These are phyloP conservation scores for Aromia moschata DNA, from an alignment of 2,888 invertebrate genomes.

Conservation along the genomic window DNA sequence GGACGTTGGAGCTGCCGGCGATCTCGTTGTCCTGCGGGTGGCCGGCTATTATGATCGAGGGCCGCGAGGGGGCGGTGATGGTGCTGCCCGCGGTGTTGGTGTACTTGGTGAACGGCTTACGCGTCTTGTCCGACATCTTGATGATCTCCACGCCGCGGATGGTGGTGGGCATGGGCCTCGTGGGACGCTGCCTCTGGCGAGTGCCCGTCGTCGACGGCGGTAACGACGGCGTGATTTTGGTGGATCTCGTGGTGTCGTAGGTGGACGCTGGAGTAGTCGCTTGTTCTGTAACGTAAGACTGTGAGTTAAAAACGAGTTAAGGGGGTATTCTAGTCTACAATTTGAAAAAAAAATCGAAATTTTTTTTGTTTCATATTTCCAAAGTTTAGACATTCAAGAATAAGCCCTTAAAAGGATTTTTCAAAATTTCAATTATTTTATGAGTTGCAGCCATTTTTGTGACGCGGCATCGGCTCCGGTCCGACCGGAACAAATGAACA, in stretches of 20 bases:
- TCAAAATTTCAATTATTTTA: no score
- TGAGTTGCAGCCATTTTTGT: no score
- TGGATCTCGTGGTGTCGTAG: constrained; percentile 7
- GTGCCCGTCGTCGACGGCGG: constrained; percentile 46
- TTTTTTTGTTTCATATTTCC: no score
- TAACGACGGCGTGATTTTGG: constrained; percentile 18
- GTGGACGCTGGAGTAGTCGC: constrained; percentile 19
- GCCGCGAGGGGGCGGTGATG: constrained; percentile 53
- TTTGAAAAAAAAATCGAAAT: no score
- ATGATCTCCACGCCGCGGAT: constrained; percentile 59
- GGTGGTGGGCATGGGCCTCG: constrained; percentile 60
- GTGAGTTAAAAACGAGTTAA: no score
- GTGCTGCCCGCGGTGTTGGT: constrained; percentile 40
- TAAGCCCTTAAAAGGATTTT: no score
- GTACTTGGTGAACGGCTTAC: constrained; percentile 48
- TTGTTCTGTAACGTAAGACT: constrained; percentile 24
- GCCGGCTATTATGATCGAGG: constrained; percentile 59
- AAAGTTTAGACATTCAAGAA: no score
- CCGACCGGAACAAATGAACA: no score
- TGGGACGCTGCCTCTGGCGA: constrained; percentile 55
- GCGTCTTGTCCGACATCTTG: constrained; percentile 51
- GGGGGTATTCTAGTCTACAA: constrained; percentile 45
- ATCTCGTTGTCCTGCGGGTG: constrained; percentile 88
- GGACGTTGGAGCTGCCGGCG: constrained; percentile 63
- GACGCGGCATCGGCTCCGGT: no score